These are phyloP conservation scores for Sus scrofa DNA, from an alignment of 2,113 vertebrate species.

Conservation along the genomic window T2T-Sscrofa CM000812.6:20561501-20562000, in stretches of 20 bases:
- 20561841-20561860: neutral
- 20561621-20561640: neutral
- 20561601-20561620: conserved; percentile 16
- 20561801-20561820: neutral
- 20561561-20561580: neutral
- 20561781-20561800: neutral
- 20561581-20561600: conserved; percentile 7
- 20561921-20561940: conserved; percentile 88
- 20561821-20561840: neutral
- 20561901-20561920: conserved; percentile 82
- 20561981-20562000: neutral
- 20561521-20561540: neutral
- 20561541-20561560: neutral
- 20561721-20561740: conserved; percentile 7
- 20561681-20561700: neutral
- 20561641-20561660: neutral
- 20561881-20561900: conserved; percentile 88
- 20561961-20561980: conserved; percentile 93
- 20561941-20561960: conserved; percentile 93
- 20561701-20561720: neutral
- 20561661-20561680: neutral
- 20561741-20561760: neutral
- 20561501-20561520: neutral
- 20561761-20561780: neutral
- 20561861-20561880: conserved; percentile 93